Evolutionary conservation across 2,113 vertebrate genomes (phyloP), one percentile per base, ranked within the genome.

Genomic region (Anser brachyrhynchus): DNA sequence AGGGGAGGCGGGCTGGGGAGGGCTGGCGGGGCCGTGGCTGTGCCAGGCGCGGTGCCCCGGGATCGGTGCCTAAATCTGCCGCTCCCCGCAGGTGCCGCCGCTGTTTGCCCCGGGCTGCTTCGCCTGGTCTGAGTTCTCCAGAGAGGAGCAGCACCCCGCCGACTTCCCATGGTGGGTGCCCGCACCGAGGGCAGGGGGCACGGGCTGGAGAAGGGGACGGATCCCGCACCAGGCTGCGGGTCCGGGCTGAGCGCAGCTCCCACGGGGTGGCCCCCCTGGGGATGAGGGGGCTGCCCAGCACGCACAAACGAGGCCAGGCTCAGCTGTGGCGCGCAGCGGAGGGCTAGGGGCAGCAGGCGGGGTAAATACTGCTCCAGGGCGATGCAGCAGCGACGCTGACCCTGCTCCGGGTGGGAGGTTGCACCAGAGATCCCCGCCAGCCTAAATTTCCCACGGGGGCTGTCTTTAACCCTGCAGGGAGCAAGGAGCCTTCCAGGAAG

Each of bases 21-120:
- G 6, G 44, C 5, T 21, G 16, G 26, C 14, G 9, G 39, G 4
- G 5, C 54, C 21, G 51, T 10, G 26, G 71, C 28, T 3, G 17
- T 41, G 62, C 26, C 37, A 2, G 61, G 2, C 7, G 0, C 26
- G 10, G 70, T 19, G 9, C 13, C 22, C 37, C 61, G 17, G 9
- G 29, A 14, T 33, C 65, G 26, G 4, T 16, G 39, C 58, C 5
- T 55, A 2, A 93, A 3, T 3, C 46, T 54, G 4, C 2, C 2
- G 16, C 11, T 66, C 51, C 70, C 73, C 0, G 0, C 94, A 92
- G 94, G 43, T 89, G 1, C 22, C 0, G 1, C 52, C 1, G 0
- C 31, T 0, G 1, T 26, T 39, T 0, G 2, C 1, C 1, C 17
- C 20, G 0, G 1, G 5, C 33, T 20, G 3, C 58, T n/a, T 20